Conservation (phyloP, 1,140 invertebrate genomes). For the Lithobius niger region DNA sequence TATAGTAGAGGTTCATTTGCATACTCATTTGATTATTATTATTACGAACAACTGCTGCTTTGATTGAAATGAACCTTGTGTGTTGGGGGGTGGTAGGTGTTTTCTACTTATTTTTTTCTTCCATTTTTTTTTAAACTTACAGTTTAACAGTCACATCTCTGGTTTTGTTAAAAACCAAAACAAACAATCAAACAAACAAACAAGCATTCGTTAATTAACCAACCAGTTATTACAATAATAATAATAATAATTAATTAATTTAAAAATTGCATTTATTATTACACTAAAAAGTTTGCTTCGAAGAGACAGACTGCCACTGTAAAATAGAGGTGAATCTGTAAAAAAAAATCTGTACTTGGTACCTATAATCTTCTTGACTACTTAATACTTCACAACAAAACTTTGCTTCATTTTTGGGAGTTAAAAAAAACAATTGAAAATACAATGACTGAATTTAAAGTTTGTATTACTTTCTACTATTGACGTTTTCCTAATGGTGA, state of each 20-base stretch:
- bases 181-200: too few relatives aligned
- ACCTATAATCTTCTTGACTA: not conserved
- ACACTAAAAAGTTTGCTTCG: too few relatives aligned
- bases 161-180: too few relatives aligned
- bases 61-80: not conserved
- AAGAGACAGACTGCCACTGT: too few relatives aligned
- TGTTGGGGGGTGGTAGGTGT: not conserved
- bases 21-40: not conserved
- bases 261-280: too few relatives aligned
- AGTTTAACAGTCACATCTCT: not conserved
- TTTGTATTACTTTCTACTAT: not conserved
- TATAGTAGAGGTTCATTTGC: not conserved
- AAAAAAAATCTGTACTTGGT: not conserved
- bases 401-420: not conserved
- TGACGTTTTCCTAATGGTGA: too few relatives aligned
- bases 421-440: not conserved
- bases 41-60: not conserved
- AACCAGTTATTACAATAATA: too few relatives aligned
- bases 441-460: not conserved
- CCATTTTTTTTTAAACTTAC: not conserved
- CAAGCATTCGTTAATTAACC: too few relatives aligned
- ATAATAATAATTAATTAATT: too few relatives aligned
- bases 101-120: not conserved
- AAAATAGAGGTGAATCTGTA: too few relatives aligned
- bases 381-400: not conserved